These are phyloP conservation scores for Acleris sparsana DNA, from an alignment of 2,888 invertebrate genomes.

Conservation along the genomic window DNA sequence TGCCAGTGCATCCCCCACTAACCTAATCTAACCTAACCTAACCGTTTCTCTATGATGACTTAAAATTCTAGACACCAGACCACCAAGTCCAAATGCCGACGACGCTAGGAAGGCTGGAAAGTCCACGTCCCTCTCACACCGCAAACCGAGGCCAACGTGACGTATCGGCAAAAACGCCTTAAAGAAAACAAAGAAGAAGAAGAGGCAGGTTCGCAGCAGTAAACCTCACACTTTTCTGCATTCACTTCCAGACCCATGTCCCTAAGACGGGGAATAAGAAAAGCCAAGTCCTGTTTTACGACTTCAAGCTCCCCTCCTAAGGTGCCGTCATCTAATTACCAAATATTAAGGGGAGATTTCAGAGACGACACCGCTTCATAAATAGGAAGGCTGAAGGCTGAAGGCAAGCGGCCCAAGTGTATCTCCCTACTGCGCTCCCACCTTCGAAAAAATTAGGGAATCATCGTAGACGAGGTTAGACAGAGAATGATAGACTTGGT, in stretches of 20 bases:
- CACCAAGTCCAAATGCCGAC: background rate
- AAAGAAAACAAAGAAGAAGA: background rate
- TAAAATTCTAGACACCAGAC: background rate
- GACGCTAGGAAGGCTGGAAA: background rate
- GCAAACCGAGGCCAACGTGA: conserved; percentile 10
- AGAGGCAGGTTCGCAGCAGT: background rate
- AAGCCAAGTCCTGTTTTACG: background rate
- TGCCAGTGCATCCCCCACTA: background rate
- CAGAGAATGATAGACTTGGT: too few relatives aligned
- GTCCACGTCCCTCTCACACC: background rate
- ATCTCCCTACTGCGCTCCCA: too few relatives aligned
- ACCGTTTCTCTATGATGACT: background rate
- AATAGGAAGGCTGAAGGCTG: too few relatives aligned
- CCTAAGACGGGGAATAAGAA: background rate
- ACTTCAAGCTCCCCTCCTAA: background rate
- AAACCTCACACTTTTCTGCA: background rate
- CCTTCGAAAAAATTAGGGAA: too few relatives aligned
- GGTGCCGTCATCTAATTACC: too few relatives aligned
- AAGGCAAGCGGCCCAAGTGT: too few relatives aligned
- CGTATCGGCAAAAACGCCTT: conserved; percentile 7
- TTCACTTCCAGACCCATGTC: conserved; percentile 8
- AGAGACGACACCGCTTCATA: too few relatives aligned
- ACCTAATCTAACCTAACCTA: background rate
- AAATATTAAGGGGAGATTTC: too few relatives aligned
- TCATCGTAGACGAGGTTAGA: too few relatives aligned